Base-by-base conservation (phyloP, 2,888 invertebrate species). In the Pyrrhosoma nymphula region DNA sequence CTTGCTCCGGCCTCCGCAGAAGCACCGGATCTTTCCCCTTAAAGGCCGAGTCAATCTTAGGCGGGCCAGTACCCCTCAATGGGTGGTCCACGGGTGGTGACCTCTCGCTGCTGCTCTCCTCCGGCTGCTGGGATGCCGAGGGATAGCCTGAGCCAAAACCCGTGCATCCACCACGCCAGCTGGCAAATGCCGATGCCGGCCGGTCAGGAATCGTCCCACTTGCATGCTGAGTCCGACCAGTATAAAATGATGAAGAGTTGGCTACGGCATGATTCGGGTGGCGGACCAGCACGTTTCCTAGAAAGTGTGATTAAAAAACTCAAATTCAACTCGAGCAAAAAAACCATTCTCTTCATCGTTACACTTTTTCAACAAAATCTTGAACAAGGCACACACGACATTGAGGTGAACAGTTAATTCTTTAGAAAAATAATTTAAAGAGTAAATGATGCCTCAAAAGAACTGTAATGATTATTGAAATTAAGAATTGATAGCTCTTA, bases 141-240 rank as follows among this genome's bases (percentile, higher is more conserved):
- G 91, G 39, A 35, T 20, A 3, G 91, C 30, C 18, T 35, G 91
- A 8, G 56, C 55, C 56, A 47, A 82, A 47, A 10, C 56, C 56
- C 4, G 89, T 89, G 26, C 89, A 89, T 8, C 89, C 89, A 89
- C 30, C 18, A 23, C 39, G 69, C 95, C 95, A 95, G 35, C 88
- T 95, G 4, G 95, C 95, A 88, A 95, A 95, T 60, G 95, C 95
- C 55, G 95, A 95, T 3, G 88, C 90, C 3, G 95, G 56, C 8
- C 88, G 30, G 39, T 93, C 93, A 3, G 63, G 63, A 47, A 69
- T n/a, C 60, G 39, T 30, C 18, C 18, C 35, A 35, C 16, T 23
- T 23, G 69, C 47, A n/a, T 60, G 14, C 63, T 60, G 91, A 6
- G 23, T 1, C 60, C 93, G 30, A 35, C 82, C 82, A 35, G 30